Base-by-base conservation (phyloP, 2,797 vertebrate genomes). In the Lacerta bilineata region DNA sequence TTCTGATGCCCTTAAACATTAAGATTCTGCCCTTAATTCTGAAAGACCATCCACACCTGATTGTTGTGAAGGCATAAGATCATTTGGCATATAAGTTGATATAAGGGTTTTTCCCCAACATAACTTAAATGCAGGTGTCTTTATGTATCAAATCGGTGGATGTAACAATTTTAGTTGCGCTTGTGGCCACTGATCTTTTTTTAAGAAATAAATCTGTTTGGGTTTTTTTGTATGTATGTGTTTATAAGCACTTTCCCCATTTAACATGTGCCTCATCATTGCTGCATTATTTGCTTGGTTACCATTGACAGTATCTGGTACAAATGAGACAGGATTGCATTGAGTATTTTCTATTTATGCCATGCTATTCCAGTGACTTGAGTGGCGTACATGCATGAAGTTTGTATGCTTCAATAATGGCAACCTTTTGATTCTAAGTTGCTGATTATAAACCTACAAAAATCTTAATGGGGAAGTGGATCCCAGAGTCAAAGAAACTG, bases 141-240 rank as follows among this genome's bases (percentile, higher is more conserved):
- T 50, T 90, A 27, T 94, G 85, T 92, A 86, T 92, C 39, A 85
- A 25, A 89, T 90, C 15, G 78, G 84, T 92, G 87, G 91, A 93
- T 91, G 59, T 76, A 84, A 61, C 75, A 4, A 50, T n/a, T 87
- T 11, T 0, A 86, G 85, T 94, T 87, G 50, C 46, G 68, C 0
- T 68, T 77, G 81, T 90, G 43, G 75, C 25, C 86, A 8, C 90
- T 93, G 33, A 10, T 55, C 74, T 83, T 74, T 93, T 93, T 91
- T 95, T 94, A 18, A 82, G 81, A 93, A 97, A 97, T 84, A 86
- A 83, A 71, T 93, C 81, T 15, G 13, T 88, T 92, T 84, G 87
- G 5, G 93, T 88, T 74, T 88, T 93, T 93, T 27, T 94, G 66
- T 91, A 86, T 75, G 50, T 33, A 74, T 23, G 0, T n/a, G 61